phyloP scores from a whole-genome alignment of 2,888 invertebrate genomes.

The Tenthredo mesomela region DNA sequence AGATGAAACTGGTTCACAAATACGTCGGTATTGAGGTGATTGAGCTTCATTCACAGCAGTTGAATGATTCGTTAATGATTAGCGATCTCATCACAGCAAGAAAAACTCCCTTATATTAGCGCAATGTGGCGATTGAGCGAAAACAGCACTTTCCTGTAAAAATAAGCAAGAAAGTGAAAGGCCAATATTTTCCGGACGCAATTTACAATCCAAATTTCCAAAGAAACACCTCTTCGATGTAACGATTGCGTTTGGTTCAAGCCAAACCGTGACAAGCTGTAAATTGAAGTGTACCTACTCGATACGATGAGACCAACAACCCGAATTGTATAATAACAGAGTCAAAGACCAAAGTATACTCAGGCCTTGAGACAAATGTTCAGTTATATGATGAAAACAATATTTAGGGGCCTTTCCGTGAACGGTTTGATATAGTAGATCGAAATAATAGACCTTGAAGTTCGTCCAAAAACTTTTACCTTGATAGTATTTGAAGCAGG shows the following conservation, averaged over 20 bases:
- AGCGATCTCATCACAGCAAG: neutral
- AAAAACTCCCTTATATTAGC: too few relatives aligned
- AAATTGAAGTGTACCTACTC: neutral
- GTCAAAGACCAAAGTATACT: neutral
- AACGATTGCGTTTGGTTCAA: neutral
- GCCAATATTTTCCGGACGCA: neutral
- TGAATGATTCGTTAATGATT: neutral
- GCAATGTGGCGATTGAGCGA: neutral
- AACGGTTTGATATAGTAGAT: neutral
- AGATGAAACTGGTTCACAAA: neutral
- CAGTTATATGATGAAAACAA: neutral
- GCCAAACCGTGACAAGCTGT: neutral
- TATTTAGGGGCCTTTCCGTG: neutral
- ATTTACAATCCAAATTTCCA: slow-evolving; percentile 17
- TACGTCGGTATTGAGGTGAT: neutral
- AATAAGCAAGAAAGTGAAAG: neutral
- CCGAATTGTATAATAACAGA: neutral
- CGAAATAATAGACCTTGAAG: neutral
- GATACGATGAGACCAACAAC: neutral
- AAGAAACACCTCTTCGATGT: neutral
- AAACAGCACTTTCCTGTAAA: slow-evolving; percentile 24
- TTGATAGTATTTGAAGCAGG: neutral
- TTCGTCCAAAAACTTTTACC: neutral
- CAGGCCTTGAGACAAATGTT: neutral
- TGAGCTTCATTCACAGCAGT: neutral